Base-by-base conservation (phyloP, 2,888 invertebrate species). In the Noctuana brunneofusca region DNA sequence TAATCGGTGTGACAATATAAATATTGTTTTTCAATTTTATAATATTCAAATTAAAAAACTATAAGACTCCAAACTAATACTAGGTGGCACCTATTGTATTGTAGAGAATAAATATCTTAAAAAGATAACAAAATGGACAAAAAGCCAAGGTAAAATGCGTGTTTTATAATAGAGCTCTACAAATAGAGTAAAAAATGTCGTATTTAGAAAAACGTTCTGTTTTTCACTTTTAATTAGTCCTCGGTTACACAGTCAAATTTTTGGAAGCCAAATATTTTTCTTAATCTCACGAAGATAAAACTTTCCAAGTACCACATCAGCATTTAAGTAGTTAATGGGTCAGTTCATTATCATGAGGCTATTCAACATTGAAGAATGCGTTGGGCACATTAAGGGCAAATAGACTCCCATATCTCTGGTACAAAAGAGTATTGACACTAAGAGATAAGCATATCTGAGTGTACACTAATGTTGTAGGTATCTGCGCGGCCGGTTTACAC, bases 361-460 rank as follows among this genome's bases (percentile, higher is more conserved):
- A 85, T 87, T 87, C 83, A 86, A 79, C 80, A 80, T 72, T 66
- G 75, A 84, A 81, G 89, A 89, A 89, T 89, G 88, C 76, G 81
- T 74, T 75, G 77, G 78, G 71, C 78, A 79, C 88, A 88, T 89
- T 89, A 87, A 83, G 84, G 85, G 84, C 83, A 87, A 87, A 89
- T 83, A 87, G 86, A 80, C 84, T 86, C 78, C 84, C 85, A 81
- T 90, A 89, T 89, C 89, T 84, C 72, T 75, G 76, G 83, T 84
- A 89, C 90, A 91, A 90, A 89, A 88, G 90, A 87, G 85, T 90
- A 90, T 89, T 90, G 89, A 89, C 90, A 86, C 75, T 78, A 63
- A 75, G 72, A 85, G 89, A 90, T 90, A 90, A 89, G 83, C 83
- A 71, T 89, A 89, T 89, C 89, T 83, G 76, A 77, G 76, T 83